Base-by-base conservation (phyloP, 2,888 invertebrate genomes). In the Bombylius discolor region DNA sequence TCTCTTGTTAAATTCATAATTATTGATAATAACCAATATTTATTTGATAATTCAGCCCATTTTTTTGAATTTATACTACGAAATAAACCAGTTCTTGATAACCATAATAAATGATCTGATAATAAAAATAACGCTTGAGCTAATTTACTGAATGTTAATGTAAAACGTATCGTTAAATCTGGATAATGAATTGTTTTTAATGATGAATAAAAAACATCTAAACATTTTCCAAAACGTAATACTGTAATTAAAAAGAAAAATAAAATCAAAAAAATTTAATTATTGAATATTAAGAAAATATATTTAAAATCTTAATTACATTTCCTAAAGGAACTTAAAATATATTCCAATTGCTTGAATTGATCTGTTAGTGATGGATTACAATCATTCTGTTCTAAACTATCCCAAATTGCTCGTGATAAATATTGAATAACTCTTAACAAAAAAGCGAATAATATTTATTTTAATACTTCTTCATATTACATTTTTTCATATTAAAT, bases 101-200 rank as follows among this genome's bases (percentile, higher is more conserved):
- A 74, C 89, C 93, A 94, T 42, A 93, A 80, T 42, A 93, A 78
- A 67, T 95, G 92, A 70, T 95, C 95, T 13, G 89, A 83, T 50
- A 92, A 76, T 4, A 95, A 77, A 66, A 84, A 95, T 34, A 91
- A 69, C 0, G 89, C 82, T 69, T 86, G 84, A 34, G 87, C 81
- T 53, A 94, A 77, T 76, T 88, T 89, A 59, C 90, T 86, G 52
- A 90, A 67, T 0, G 89, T 88, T 44, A 90, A 70, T 36, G 87
- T 84, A 11, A 85, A 70, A 62, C 87, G 79, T 31, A 92, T 72
- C 5, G 82, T 77, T 14, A 82, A 68, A 67, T 93, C 85, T 36
- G 84, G 82, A 68, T 90, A 81, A 60, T 87, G 81, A 59, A 89
- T 79, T 13, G 83, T 78, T 54, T 82, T 81, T 52, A 90, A 68